Evolutionary conservation across 2,113 vertebrate genomes (phyloP).

Genomic region (Leptocoma aspasia): DNA sequence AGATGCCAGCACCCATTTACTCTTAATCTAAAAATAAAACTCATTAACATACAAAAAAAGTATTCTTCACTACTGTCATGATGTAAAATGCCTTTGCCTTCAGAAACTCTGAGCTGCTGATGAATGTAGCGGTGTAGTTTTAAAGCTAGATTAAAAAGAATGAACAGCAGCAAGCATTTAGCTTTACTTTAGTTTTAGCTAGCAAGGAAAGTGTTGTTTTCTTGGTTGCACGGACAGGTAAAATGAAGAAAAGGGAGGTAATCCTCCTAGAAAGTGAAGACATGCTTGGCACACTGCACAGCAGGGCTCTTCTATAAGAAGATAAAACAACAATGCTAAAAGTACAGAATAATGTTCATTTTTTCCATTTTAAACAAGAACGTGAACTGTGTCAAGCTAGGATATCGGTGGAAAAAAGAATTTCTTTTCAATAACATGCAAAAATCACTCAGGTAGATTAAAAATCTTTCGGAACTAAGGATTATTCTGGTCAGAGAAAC

Average conservation of each 20-base stretch:
- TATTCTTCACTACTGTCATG: not conserved
- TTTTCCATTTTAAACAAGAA: not conserved
- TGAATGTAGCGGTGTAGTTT: not conserved
- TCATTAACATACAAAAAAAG: not conserved
- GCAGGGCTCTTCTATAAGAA: not conserved
- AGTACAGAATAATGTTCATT: not conserved
- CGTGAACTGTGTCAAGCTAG: not conserved
- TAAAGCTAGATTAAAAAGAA: not conserved
- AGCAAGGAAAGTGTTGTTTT: not conserved
- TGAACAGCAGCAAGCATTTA: not conserved
- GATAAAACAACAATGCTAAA: not conserved
- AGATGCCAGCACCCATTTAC: not conserved
- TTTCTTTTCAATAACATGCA: not conserved
- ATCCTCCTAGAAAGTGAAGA: not conserved
- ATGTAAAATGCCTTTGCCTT: not conserved
- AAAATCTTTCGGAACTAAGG: not conserved
- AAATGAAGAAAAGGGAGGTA: not conserved
- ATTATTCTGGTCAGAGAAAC: not conserved
- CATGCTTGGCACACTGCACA: not conserved
- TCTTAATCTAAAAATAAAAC: constrained; percentile 16
- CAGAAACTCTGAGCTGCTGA: not conserved
- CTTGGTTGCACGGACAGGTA: not conserved
- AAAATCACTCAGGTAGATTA: not conserved
- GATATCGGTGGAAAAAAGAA: not conserved
- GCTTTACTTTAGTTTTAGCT: not conserved